These are phyloP conservation scores for Labroides dimidiatus DNA, from an alignment of 2,797 vertebrate genomes.

Conservation along the genomic window DNA sequence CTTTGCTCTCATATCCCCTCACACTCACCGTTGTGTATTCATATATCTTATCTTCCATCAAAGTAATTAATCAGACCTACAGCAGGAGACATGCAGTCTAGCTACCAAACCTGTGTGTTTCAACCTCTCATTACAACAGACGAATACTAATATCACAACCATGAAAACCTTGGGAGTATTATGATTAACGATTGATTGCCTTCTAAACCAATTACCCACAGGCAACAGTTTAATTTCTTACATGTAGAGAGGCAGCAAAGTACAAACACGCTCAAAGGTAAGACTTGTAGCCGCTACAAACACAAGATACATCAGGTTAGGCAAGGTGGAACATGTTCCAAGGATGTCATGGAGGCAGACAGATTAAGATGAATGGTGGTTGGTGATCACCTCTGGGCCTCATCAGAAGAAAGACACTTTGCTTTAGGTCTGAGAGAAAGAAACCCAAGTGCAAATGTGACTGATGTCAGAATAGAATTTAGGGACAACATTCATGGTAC, in stretches of 20 bases:
- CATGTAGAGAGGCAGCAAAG: conserved; percentile 36
- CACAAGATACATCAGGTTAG: conserved; percentile 22
- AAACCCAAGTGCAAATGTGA: too few relatives aligned
- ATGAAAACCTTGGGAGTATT: conserved; percentile 4
- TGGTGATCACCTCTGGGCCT: conserved; percentile 5
- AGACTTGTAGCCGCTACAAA: conserved; percentile 16
- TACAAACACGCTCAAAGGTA: conserved; percentile 15
- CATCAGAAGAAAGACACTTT: neutral
- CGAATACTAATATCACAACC: conserved; percentile 20
- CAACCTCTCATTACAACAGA: conserved; percentile 32
- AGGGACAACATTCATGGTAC: too few relatives aligned
- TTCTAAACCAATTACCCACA: conserved; percentile 4
- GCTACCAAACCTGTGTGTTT: conserved; percentile 24
- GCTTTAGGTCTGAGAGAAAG: too few relatives aligned
- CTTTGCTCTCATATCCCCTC: neutral
- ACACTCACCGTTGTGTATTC: neutral
- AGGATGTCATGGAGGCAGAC: conserved; percentile 19
- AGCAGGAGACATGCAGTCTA: conserved; percentile 54
- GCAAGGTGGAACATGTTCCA: conserved; percentile 58
- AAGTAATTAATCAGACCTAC: conserved; percentile 40
- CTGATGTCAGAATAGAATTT: neutral
- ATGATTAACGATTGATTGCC: neutral
- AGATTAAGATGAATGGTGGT: neutral
- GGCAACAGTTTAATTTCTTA: conserved; percentile 22
- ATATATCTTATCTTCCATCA: neutral